These are phyloP conservation scores for Brachystomella parvula DNA, from an alignment of 1,140 invertebrate species.

Conservation along the genomic window DNA sequence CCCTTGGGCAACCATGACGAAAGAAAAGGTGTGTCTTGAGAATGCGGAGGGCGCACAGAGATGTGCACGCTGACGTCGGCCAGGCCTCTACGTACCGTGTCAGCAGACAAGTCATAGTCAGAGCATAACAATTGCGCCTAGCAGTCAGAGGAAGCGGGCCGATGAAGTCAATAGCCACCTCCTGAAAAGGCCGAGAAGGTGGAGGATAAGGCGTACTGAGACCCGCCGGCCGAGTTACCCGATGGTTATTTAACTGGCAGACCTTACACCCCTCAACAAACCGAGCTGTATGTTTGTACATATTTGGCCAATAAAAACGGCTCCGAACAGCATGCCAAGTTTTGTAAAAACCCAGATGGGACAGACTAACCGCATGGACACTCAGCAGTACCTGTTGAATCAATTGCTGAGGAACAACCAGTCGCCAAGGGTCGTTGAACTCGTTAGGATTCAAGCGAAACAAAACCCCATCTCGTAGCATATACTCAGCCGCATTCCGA, in stretches of 20 bases:
- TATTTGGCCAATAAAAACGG: conserved; percentile 2
- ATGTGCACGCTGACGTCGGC: neutral
- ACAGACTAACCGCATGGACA: neutral
- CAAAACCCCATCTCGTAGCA: neutral
- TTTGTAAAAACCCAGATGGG: neutral
- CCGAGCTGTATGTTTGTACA: neutral
- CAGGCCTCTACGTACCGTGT: neutral
- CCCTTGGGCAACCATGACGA: neutral
- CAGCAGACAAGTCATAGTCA: conserved; percentile 40
- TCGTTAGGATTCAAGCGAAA: neutral
- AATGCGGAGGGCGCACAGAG: neutral
- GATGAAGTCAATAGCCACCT: conserved; percentile 40
- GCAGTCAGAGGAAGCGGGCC: conserved; percentile 37
- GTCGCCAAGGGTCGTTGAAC: neutral
- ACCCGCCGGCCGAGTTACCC: neutral
- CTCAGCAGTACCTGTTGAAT: neutral
- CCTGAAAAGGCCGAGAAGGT: neutral
- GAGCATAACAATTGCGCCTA: conserved; percentile 40
- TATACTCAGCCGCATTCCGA: neutral
- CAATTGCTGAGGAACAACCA: neutral
- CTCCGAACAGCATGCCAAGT: neutral
- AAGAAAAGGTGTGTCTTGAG: neutral
- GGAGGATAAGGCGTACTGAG: neutral
- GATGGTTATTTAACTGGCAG: neutral
- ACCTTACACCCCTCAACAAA: neutral